Evolutionary conservation across 2,888 invertebrate genomes (phyloP).

Genomic region (Euspilapteryx auroguttella): DNA sequence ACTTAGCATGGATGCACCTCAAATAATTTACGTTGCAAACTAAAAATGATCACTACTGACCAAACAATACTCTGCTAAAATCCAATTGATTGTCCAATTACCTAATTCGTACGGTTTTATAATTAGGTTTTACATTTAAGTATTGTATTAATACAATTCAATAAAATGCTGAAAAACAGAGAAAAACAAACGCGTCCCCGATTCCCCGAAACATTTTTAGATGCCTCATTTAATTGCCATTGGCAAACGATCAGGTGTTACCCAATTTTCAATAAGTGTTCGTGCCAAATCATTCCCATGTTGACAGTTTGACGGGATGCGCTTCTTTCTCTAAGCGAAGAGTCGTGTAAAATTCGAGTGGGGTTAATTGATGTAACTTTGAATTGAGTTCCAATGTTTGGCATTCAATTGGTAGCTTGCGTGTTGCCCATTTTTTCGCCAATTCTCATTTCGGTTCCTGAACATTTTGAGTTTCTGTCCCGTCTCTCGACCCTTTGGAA

Average conservation of each 20-base stretch:
- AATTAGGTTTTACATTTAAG: no score
- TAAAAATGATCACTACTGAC: no score
- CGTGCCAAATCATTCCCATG: slow-evolving; percentile 13
- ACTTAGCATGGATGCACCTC: no score
- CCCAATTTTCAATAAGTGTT: slow-evolving; percentile 21
- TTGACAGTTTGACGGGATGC: slow-evolving; percentile 14
- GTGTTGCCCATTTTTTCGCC: slow-evolving; percentile 5
- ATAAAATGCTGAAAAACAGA: not conserved
- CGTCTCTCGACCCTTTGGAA: no score
- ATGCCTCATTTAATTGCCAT: slow-evolving; percentile 18
- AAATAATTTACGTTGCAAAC: no score
- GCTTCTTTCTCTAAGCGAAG: slow-evolving; percentile 15
- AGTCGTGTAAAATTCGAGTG: slow-evolving; percentile 12
- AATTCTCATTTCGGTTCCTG: no score
- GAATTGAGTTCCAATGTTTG: slow-evolving; percentile 14
- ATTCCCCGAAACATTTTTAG: slow-evolving; percentile 4
- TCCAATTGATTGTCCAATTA: no score
- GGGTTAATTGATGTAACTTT: slow-evolving; percentile 8
- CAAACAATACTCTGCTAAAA: no score
- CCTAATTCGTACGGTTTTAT: no score
- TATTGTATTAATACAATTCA: not conserved
- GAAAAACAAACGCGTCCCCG: not conserved
- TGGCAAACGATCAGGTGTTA: slow-evolving; percentile 20
- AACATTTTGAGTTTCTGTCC: no score
- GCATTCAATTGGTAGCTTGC: slow-evolving; percentile 8